These are phyloP conservation scores for Phoxinus dragarum DNA, from an alignment of 2,797 vertebrate species.

Conservation along the genomic window DNA sequence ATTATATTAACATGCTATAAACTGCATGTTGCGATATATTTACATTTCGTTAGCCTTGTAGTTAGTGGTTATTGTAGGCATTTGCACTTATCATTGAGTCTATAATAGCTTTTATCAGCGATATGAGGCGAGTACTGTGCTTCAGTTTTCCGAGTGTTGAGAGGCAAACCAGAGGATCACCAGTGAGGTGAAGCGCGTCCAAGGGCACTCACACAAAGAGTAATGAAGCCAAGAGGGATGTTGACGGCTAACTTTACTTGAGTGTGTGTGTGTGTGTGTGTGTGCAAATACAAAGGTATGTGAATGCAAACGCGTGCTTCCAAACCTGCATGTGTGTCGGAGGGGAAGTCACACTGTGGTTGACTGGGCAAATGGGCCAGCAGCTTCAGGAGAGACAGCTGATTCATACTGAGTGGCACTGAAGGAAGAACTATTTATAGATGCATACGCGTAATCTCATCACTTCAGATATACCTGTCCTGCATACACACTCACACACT, in stretches of 20 bases:
- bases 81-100: not conserved
- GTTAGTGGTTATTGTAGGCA: not conserved
- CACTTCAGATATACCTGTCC: conserved; percentile 30
- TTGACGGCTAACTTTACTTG: not conserved
- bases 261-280: not conserved
- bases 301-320: conserved; percentile 22
- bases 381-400: conserved; percentile 59
- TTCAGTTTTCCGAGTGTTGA: not conserved
- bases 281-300: not conserved
- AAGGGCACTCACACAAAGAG: conserved; percentile 32
- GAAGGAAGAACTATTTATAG: conserved; percentile 50
- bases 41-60: not conserved
- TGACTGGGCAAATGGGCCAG: conserved; percentile 60
- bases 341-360: conserved; percentile 49
- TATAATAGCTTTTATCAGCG: conserved; percentile 11
- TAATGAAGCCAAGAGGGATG: conserved; percentile 28
- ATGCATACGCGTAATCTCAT: conserved; percentile 15
- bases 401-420: conserved; percentile 56
- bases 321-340: conserved; percentile 36
- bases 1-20: not conserved
- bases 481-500: not conserved
- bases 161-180: conserved; percentile 5
- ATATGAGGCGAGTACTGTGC: not conserved
- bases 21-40: not conserved
- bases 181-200: conserved; percentile 6